Conservation (phyloP, 2,888 invertebrate species). For the Lymantria dispar region DNA sequence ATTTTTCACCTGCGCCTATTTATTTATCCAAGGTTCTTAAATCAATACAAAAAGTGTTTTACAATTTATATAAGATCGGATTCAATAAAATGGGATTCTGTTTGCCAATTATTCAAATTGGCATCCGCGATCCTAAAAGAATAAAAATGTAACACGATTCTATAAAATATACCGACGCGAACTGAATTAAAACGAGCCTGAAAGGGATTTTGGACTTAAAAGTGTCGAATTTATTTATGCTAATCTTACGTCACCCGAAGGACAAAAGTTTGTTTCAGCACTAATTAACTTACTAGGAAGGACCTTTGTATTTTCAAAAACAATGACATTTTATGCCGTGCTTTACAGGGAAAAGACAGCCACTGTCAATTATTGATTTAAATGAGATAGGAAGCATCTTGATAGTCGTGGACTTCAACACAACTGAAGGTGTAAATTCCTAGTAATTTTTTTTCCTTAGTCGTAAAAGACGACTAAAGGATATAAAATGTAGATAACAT, state of each 20-base stretch:
- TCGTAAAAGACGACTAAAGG: too few species aligned
- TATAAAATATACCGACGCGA: constrained; percentile 52
- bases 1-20: constrained; percentile 27
- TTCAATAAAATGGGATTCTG: constrained; percentile 46
- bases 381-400: not conserved
- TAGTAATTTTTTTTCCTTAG: not conserved
- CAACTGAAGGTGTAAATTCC: not conserved
- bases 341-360: constrained; percentile 13
- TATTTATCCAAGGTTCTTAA: constrained; percentile 39
- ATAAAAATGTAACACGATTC: constrained; percentile 54
- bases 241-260: constrained; percentile 68
- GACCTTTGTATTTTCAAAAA: constrained; percentile 39
- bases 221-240: constrained; percentile 73
- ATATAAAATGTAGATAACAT: too few species aligned
- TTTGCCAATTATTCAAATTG: constrained; percentile 60
- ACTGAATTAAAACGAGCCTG: constrained; percentile 57
- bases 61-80: constrained; percentile 38
- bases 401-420: not conserved
- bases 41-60: constrained; percentile 47
- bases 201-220: constrained; percentile 46
- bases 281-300: constrained; percentile 56
- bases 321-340: constrained; percentile 20
- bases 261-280: constrained; percentile 55
- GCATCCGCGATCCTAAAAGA: constrained; percentile 48
- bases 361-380: constrained; percentile 3